Evolutionary conservation across 2,797 vertebrate species (phyloP).

Genomic region (Acipenser oxyrinchus): DNA sequence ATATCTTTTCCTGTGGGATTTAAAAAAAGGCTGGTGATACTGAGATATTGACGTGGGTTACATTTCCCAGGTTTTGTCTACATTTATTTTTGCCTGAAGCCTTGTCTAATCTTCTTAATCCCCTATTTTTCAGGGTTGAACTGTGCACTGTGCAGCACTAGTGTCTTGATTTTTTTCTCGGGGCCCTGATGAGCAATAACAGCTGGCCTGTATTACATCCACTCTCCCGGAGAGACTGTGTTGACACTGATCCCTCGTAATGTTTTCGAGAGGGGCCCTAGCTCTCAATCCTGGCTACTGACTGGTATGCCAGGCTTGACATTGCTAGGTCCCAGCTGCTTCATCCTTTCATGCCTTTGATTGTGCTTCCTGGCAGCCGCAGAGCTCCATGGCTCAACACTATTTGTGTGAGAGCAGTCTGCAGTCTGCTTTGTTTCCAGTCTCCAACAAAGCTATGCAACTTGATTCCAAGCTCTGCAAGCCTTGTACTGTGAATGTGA

Average conservation of each 20-base stretch:
- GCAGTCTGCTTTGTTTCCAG: not conserved
- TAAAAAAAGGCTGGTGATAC: not conserved
- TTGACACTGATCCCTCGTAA: slow-evolving; percentile 16
- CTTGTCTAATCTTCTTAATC: not conserved
- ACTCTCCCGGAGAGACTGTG: slow-evolving; percentile 4
- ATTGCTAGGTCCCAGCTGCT: slow-evolving; percentile 1
- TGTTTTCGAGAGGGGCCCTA: slow-evolving; percentile 10
- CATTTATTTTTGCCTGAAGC: not conserved
- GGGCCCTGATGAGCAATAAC: not conserved
- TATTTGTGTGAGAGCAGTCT: not conserved
- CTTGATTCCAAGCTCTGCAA: not conserved
- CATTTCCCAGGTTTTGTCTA: not conserved
- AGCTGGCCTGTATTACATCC: slow-evolving; percentile 12
- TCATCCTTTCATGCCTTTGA: not conserved
- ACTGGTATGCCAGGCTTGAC: not conserved
- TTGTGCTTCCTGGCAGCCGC: not conserved
- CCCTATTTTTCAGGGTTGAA: not conserved
- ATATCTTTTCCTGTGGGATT: no score
- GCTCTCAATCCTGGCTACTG: slow-evolving; percentile 8
- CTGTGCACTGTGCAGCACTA: not conserved
- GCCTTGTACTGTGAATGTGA: no score
- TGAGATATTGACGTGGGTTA: not conserved
- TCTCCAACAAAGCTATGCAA: not conserved
- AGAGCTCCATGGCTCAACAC: not conserved
- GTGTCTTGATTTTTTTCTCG: not conserved